These are phyloP conservation scores for Coregonus clupeaformis DNA, from an alignment of 2,113 vertebrate species.

Conservation along the genomic window DNA sequence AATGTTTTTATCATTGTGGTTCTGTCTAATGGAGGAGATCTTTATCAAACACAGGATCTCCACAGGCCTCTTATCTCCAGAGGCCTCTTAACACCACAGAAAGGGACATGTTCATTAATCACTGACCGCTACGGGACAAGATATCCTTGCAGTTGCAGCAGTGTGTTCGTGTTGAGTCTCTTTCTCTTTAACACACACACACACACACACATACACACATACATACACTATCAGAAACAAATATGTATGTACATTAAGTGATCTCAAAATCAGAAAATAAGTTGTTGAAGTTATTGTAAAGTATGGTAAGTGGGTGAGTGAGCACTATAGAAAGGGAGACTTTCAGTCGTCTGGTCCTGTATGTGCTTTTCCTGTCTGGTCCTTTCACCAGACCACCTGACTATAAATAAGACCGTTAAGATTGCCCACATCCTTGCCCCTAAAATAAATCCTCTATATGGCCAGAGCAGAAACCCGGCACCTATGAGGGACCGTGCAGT, in stretches of 20 bases:
- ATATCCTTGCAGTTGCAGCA: not conserved
- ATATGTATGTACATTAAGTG: too few relatives aligned
- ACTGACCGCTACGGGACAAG: conserved; percentile 5
- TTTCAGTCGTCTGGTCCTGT: conserved; percentile 58
- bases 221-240: too few relatives aligned
- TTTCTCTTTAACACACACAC: too few relatives aligned
- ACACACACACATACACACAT: too few relatives aligned
- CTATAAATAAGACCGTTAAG: conserved; percentile 75
- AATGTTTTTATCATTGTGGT: conserved; percentile 39
- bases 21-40: conserved; percentile 28
- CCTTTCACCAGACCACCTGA: conserved; percentile 59
- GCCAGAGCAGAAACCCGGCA: conserved; percentile 54
- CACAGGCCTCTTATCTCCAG: too few relatives aligned
- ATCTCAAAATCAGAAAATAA: too few relatives aligned
- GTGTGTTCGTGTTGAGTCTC: too few relatives aligned
- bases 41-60: conserved; percentile 45
- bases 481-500: conserved; percentile 47
- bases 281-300: too few relatives aligned
- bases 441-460: conserved; percentile 67
- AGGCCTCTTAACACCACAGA: conserved; percentile 27
- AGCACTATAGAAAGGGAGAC: conserved; percentile 51
- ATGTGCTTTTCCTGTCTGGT: conserved; percentile 59
- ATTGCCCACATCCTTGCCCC: conserved; percentile 76
- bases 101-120: conserved; percentile 47
- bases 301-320: not conserved